phyloP scores from a whole-genome alignment of 2,113 vertebrate genomes.

The Cyprinus carpio region DNA sequence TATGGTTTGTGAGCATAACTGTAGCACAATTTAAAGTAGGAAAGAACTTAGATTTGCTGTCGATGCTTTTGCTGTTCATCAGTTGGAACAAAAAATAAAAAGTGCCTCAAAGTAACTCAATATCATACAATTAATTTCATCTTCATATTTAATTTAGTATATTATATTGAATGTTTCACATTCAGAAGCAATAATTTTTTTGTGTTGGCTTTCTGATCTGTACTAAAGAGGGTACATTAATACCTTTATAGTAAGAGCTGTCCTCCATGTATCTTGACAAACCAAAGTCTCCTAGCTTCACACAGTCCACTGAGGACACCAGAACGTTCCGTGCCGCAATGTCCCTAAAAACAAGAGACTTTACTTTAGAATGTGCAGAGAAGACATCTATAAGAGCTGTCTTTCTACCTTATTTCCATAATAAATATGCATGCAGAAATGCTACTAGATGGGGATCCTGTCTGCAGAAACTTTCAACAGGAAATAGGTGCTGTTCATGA shows the following conservation, averaged over 20 bases:
- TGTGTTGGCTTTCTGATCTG: neutral
- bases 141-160: neutral
- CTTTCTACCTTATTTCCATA: neutral
- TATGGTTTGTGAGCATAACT: neutral
- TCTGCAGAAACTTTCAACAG: neutral
- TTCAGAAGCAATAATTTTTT: too few species aligned
- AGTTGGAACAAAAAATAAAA: too few species aligned
- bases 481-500: neutral
- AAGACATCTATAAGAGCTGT: neutral
- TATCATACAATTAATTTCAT: neutral
- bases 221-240: neutral
- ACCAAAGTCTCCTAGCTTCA: slow-evolving; percentile 97
- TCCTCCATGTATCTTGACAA: slow-evolving; percentile 99
- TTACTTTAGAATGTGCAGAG: neutral
- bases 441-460: neutral
- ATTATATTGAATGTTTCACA: neutral
- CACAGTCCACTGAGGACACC: slow-evolving; percentile 93
- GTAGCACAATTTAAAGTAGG: too few species aligned
- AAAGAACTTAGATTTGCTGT: too few species aligned
- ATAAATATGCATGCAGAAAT: neutral
- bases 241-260: slow-evolving; percentile 99
- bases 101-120: too few species aligned
- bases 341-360: slow-evolving; percentile 78
- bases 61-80: too few species aligned
- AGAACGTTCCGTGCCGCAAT: slow-evolving; percentile 97